Evolutionary conservation across 2,888 invertebrate species (phyloP), one percentile per base, ranked within the genome.

Genomic region (Drosophila kanekoi): DNA sequence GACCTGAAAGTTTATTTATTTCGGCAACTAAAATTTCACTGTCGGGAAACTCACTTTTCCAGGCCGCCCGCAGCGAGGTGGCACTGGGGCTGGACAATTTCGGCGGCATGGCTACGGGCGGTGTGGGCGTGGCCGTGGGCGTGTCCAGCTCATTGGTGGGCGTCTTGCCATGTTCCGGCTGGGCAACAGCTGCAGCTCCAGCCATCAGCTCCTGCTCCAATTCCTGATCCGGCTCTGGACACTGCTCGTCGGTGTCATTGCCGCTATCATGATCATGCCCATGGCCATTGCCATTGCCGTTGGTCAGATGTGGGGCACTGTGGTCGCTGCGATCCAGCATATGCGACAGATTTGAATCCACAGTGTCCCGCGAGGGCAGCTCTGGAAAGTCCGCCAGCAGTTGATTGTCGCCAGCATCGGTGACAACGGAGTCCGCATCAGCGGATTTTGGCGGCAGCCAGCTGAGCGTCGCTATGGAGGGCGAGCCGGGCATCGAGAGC

Each of bases 1-100:
- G 94, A 54, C 98, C 99, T 89, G 96, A 96, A 87, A 98, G 95
- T 93, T 98, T 98, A 87, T 96, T 96, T 79, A 99, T 94, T 93
- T 98, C 98, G 65, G 98, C 97, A 78, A 98, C 96, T 91, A 98
- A 95, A 91, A 98, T 97, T 92, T 98, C 96, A 87, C 96, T 96
- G 68, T 96, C 96, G 56, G 95, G 94, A 85, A 98, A 94, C 90
- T 98, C 95, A 85, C 94, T 94, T 90, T 95, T 95, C 96, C 97
- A 97, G 92, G 96, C 96, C 64, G 95, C 94, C 90, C 95, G 95
- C 67, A 97, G 95, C 40, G 96, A 95, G 47, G 95, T 95, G 87
- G 95, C 94, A 75, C 95, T 94, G 70, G 95, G 95, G 83, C 94
- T 93, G 80, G 94, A 93, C 43, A 49, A 3, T 14, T 38, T 65